Base-by-base conservation (phyloP, 2,113 vertebrate species). In the Monopterus albus region DNA sequence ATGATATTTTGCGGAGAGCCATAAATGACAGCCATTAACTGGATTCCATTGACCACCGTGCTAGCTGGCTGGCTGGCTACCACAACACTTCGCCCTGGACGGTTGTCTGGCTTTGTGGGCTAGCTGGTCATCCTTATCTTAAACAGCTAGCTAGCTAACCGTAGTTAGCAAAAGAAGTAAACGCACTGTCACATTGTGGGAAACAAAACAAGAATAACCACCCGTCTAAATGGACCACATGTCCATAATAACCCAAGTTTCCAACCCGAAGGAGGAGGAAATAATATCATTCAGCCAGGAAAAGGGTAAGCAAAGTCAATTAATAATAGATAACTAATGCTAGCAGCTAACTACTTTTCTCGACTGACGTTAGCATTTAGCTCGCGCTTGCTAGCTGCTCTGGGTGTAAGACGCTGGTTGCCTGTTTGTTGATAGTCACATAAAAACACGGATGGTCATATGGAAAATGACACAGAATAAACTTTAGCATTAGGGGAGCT, bases 241-340 rank as follows among this genome's bases (percentile, higher is more conserved):
- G 94, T 97, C 97, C 94, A 96, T 98, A 89, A 98, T 98, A 94
- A 98, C 97, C 91, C 97, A 99, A 92, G 96, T 98, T 94, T 95
- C 96, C 90, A 97, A 98, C 93, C 96, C 97, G 59, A 98, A 97
- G 94, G 97, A 99, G 95, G 96, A 99, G 92, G 96, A 97, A 92
- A 93, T 95, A 84, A 93, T 96, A 73, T 94, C 92, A 53, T 94
- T 89, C 87, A 93, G 95, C 81, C 92, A 96, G 82, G 96, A 98
- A 82, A 99, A 99, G 95, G 96, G 97, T 99, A 91, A 97, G 95
- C 3, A 45, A 28, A 59, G 28, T 28, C n/a, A 7, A 18, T 28
- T 28, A 28, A 26, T 0, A 28, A 5, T 13, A 26, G 1, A 8
- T 4, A 72, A 68, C 42, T 71, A 72, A 63, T 71, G 79, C 60